These are phyloP conservation scores for Volucella inanis DNA, from an alignment of 2,888 invertebrate species.

Conservation along the genomic window DNA sequence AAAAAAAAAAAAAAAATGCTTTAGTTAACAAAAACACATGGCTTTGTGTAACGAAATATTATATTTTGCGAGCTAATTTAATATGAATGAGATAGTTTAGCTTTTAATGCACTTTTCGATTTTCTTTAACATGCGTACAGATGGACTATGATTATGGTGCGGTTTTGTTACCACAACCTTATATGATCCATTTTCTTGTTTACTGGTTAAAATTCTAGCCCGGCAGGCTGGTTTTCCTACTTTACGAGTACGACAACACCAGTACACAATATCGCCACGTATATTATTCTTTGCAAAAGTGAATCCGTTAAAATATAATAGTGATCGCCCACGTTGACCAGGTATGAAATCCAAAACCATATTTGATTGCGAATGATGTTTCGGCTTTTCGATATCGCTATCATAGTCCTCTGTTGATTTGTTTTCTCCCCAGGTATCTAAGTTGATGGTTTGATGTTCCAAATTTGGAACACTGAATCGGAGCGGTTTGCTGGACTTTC, in stretches of 20 bases:
- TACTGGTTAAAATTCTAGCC: slow-evolving; percentile 80
- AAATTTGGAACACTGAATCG: background rate
- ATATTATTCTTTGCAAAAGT: slow-evolving; percentile 81
- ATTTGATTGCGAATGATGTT: slow-evolving; percentile 54
- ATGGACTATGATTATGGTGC: slow-evolving; percentile 81
- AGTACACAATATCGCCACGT: slow-evolving; percentile 80
- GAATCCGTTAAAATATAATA: slow-evolving; percentile 80
- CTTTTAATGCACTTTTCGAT: slow-evolving; percentile 73
- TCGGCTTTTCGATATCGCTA: slow-evolving; percentile 15
- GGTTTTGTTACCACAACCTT: slow-evolving; percentile 80
- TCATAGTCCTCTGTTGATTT: background rate
- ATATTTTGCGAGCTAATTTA: slow-evolving; percentile 10
- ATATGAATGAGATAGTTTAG: slow-evolving; percentile 41
- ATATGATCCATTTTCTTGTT: slow-evolving; percentile 79
- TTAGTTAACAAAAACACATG: too few relatives aligned
- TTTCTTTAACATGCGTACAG: slow-evolving; percentile 78
- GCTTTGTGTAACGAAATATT: too few relatives aligned
- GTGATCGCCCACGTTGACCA: slow-evolving; percentile 81
- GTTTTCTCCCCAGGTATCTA: slow-evolving; percentile 15
- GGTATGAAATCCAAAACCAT: slow-evolving; percentile 79
- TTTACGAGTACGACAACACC: slow-evolving; percentile 82
- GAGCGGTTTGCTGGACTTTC: slow-evolving; percentile 12
- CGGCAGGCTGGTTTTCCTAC: slow-evolving; percentile 79
- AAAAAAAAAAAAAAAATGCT: too few relatives aligned
- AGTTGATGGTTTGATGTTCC: background rate